Evolutionary conservation across 2,113 vertebrate genomes (phyloP).

Genomic region (Mixornis gularis): DNA sequence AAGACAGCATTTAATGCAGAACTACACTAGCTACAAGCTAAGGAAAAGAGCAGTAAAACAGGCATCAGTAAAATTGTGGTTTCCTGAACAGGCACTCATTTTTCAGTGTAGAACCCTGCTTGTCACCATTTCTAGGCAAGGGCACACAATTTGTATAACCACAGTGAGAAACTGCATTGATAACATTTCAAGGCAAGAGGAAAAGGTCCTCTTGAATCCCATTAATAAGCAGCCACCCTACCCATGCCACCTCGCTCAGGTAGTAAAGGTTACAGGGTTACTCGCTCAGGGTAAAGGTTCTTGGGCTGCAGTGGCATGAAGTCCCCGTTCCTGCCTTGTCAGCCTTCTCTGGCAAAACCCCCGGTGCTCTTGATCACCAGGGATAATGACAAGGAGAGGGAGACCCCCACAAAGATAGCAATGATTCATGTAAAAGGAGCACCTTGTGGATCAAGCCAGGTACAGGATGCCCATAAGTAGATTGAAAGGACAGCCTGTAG

Average conservation of each 20-base stretch:
- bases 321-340: accelerated
- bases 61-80: neutral
- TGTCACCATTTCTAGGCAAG: neutral
- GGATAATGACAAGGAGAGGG: neutral
- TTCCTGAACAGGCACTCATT: neutral
- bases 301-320: accelerated
- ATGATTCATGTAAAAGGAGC: neutral
- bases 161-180: neutral
- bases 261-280: neutral
- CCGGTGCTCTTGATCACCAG: neutral
- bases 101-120: neutral
- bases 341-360: neutral
- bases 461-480: neutral
- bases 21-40: accelerated
- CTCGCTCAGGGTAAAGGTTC: neutral
- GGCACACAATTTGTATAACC: neutral
- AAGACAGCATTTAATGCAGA: neutral
- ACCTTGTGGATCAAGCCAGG: neutral
- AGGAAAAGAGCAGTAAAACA: neutral
- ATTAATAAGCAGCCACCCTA: neutral
- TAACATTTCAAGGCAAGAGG: neutral
- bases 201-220: neutral
- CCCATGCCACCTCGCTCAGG: accelerated
- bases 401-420: neutral
- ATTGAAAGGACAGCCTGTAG: neutral